These are phyloP conservation scores for Phoxinus dragarum DNA, from an alignment of 2,797 vertebrate species.

Conservation along the genomic window DNA sequence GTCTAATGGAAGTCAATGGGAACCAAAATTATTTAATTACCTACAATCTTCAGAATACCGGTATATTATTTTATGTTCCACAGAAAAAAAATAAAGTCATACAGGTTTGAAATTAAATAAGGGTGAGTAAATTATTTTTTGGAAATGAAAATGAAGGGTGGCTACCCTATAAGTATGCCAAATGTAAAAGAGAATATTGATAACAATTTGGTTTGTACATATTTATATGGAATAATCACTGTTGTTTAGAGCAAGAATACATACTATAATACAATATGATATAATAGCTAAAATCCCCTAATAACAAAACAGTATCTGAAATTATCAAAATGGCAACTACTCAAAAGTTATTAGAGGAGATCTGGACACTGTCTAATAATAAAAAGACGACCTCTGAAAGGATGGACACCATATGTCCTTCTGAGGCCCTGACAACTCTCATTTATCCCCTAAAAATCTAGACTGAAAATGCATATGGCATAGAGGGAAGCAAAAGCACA, in stretches of 20 bases:
- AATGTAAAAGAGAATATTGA: background rate
- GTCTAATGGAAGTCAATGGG: background rate
- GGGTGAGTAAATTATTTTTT: background rate
- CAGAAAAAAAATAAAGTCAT: background rate
- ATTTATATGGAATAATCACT: background rate
- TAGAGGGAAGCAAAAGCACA: conserved; percentile 60
- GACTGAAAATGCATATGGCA: conserved; percentile 74
- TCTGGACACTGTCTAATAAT: conserved; percentile 61
- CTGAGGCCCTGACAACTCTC: conserved; percentile 67
- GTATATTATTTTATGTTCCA: background rate
- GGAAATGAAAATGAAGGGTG: too few species aligned
- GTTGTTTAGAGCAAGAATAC: background rate
- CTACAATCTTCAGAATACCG: background rate
- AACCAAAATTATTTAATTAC: too few species aligned
- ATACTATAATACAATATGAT: background rate
- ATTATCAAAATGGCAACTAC: background rate
- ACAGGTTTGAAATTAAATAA: background rate
- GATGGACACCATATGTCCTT: conserved; percentile 71
- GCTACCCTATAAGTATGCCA: background rate
- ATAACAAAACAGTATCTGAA: conserved; percentile 22
- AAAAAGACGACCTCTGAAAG: conserved; percentile 71
- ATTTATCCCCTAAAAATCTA: conserved; percentile 77
- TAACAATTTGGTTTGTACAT: background rate
- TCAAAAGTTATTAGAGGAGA: conserved; percentile 60
- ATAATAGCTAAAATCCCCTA: conserved; percentile 18